Evolutionary conservation across 2,888 invertebrate species (phyloP).

Genomic region (Nyleta sp.): DNA sequence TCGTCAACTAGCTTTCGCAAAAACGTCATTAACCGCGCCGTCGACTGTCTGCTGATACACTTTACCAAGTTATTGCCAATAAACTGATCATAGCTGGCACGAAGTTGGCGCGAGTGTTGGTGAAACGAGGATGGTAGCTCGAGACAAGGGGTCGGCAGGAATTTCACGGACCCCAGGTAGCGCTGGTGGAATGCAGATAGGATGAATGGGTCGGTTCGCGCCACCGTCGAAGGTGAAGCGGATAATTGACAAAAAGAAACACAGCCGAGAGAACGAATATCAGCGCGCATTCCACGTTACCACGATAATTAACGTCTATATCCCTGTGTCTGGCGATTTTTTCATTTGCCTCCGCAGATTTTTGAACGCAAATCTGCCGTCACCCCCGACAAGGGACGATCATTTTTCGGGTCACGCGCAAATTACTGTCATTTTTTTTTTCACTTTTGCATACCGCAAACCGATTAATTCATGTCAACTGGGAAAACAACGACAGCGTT

Average conservation of each 20-base stretch:
- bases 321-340: no score
- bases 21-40: neutral
- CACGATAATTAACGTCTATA: slow-evolving; percentile 62
- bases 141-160: slow-evolving; percentile 66
- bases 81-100: slow-evolving; percentile 39
- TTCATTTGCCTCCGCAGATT: no score
- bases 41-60: slow-evolving; percentile 21
- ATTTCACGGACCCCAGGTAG: slow-evolving; percentile 80
- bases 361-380: no score
- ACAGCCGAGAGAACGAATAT: slow-evolving; percentile 22
- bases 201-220: slow-evolving; percentile 81
- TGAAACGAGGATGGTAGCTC: slow-evolving; percentile 68
- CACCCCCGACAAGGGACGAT: no score
- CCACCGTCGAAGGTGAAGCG: slow-evolving; percentile 68
- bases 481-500: no score
- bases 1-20: neutral
- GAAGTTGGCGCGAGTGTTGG: slow-evolving; percentile 37
- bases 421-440: no score
- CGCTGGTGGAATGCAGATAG: slow-evolving; percentile 80
- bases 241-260: slow-evolving; percentile 63
- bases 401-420: no score
- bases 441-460: no score
- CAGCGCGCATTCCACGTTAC: slow-evolving; percentile 67
- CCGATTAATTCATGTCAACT: no score
- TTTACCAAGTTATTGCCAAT: slow-evolving; percentile 46